Base-by-base conservation (phyloP, 2,113 vertebrate species). In the Entosphenus tridentatus region DNA sequence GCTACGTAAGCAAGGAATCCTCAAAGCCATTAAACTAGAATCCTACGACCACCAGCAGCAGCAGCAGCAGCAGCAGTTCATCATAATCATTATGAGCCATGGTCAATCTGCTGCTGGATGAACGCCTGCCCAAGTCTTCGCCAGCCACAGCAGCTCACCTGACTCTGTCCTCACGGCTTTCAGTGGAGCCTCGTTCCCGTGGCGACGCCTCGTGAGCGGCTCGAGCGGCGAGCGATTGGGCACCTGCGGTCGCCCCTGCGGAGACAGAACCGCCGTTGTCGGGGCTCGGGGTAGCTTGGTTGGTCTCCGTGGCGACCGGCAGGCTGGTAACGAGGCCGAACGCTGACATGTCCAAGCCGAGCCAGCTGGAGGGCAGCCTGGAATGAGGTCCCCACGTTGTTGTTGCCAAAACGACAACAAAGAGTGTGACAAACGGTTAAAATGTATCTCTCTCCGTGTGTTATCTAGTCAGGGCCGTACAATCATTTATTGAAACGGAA, bases 331-430 rank as follows among this genome's bases (percentile, higher is more conserved):
- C 78, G 2, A 88, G 78, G 72, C 86, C 86, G 58, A 95, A 81
- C 57, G 95, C 74, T 0, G 90, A 87, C 54, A 79, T 78, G 72
- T 97, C 89, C 77, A 93, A 78, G 70, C 83, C 83, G 14, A 96
- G 81, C 93, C 91, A 96, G 16, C 88, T 86, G 0, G 89, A 96
- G 0, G 93, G 93, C 11, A 88, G 74, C 76, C 93, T 97, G 75
- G 21, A 68, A 57, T 54, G 9, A 71, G 39, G 39, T 5, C 39
- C 21, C 39, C 39, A 54, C 56, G 69, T 12, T 57, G 56, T 68
- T 57, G n/a, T 10, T 57, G 56, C 69, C 16, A 9, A 16, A 55
- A 67, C 68, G 12, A 10, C n/a, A 67, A 67, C 12, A 68, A 67
- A 67, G 8, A 68, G 17, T 18, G 3, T 9, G n/a, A 18, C 16